Conservation (phyloP, 2,888 invertebrate genomes). For the Hyposoter didymator region DNA sequence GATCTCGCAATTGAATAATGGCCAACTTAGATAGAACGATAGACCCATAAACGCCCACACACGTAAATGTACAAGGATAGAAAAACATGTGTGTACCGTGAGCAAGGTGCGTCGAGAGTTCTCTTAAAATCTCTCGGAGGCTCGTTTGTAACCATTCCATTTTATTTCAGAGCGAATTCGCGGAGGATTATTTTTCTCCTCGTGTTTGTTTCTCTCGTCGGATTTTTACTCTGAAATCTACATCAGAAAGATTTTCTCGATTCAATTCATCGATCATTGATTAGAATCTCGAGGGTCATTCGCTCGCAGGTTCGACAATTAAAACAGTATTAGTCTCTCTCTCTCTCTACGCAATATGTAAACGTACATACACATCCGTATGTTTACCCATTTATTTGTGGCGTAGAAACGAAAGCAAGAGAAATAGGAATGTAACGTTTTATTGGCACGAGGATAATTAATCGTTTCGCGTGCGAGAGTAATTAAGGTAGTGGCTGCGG, state of each 20-base stretch:
- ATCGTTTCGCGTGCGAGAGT: conserved; percentile 65
- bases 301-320: conserved; percentile 38
- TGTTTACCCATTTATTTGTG: too few relatives aligned
- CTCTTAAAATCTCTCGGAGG: conserved; percentile 15
- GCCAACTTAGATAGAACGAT: conserved; percentile 53
- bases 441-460: conserved; percentile 65
- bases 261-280: conserved; percentile 56
- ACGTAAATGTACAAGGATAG: background rate
- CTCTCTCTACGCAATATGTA: conserved; percentile 14
- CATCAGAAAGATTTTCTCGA: background rate
- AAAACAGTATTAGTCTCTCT: conserved; percentile 48
- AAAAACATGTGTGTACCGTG: background rate
- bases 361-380: background rate
- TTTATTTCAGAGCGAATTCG: conserved; percentile 2
- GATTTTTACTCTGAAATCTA: background rate
- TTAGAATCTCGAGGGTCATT: conserved; percentile 57
- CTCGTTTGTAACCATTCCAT: conserved; percentile 1
- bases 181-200: background rate
- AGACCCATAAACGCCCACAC: conserved; percentile 47
- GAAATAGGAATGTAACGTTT: conserved; percentile 48
- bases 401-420: conserved; percentile 8
- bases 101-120: conserved; percentile 53
- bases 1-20: conserved; percentile 47
- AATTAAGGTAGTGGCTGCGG: conserved; percentile 55
- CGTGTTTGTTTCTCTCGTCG: background rate